Base-by-base conservation (phyloP, 2,113 vertebrate species). In the Trochalopteron elliotii region DNA sequence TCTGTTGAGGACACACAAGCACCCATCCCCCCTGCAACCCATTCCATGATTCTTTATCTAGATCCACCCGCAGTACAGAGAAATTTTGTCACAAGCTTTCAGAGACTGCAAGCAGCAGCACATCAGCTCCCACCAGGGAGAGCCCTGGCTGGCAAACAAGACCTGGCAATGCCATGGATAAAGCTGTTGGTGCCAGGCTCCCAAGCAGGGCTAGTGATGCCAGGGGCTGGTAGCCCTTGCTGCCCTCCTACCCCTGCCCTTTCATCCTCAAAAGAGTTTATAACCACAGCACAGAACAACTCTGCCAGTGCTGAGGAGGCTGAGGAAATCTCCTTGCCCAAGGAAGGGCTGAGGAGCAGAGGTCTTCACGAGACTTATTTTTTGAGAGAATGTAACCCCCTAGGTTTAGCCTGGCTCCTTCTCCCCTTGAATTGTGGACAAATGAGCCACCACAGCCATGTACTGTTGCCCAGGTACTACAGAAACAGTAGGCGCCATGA, bases 401-500 rank as follows among this genome's bases (percentile, higher is more conserved):
- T 2, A 64, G 10, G 5, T 89, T 89, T 77, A 77, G n/a, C 12
- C 24, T 37, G 25, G 17, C 7, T 91, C 50, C 64, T 23, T 74
- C 45, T 78, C 35, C 12, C 9, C 18, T 52, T 18, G 7, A 67
- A 5, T 18, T 86, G 68, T 18, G 3, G 31, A 25, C 65, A 61
- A 65, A 81, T 0, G 1, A 78, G 69, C 40, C 47, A 49, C 59
- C 12, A 2, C 37, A 83, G 56, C 17, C 49, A 25, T 0, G 5
- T 64, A 28, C 33, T 56, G 21, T 39, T 57, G 35, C 45, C 5
- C 39, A 27, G 9, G 10, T 30, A 42, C 28, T 7, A 78, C 60
- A 74, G 20, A 68, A 70, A 5, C 4, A 33, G 20, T 5, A 35
- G 9, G 15, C 0, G 0, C 45, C 37, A 27, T 11, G 13, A 39